These are phyloP conservation scores for Parascotia fuliginaria DNA, from an alignment of 2,888 invertebrate genomes.

Conservation along the genomic window DNA sequence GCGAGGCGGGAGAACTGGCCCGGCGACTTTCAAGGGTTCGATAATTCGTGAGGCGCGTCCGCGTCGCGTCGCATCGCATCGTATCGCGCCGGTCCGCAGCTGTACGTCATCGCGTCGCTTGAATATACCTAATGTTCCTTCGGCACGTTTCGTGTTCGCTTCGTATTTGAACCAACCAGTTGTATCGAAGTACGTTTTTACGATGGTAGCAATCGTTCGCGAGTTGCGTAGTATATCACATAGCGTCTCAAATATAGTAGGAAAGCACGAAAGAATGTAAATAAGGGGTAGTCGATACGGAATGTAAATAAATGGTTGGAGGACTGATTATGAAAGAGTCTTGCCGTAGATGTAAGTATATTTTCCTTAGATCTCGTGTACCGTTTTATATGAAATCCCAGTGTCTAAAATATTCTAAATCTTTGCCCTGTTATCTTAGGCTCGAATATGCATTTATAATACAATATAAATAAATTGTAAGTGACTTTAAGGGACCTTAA, in stretches of 20 bases:
- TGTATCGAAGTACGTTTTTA: not conserved
- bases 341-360: slow-evolving; percentile 47
- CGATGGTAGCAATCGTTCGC: not conserved
- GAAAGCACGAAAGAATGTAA: slow-evolving; percentile 14
- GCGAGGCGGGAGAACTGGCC: slow-evolving; percentile 82
- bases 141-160: not conserved
- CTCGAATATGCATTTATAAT: slow-evolving; percentile 13
- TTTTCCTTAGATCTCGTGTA: slow-evolving; percentile 47
- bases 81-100: no score
- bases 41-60: slow-evolving; percentile 72
- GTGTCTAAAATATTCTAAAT: slow-evolving; percentile 30
- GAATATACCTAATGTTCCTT: not conserved
- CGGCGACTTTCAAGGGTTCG: slow-evolving; percentile 79
- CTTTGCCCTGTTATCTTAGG: not conserved
- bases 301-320: slow-evolving; percentile 1
- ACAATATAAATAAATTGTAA: not conserved
- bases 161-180: not conserved
- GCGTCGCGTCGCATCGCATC: no score
- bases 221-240: not conserved
- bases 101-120: not conserved
- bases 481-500: not conserved
- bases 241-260: not conserved
- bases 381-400: slow-evolving; percentile 22
- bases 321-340: slow-evolving; percentile 20
- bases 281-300: slow-evolving; percentile 2